phyloP scores from a whole-genome alignment of 2,888 invertebrate species.

The Chelonus formosanus region DNA sequence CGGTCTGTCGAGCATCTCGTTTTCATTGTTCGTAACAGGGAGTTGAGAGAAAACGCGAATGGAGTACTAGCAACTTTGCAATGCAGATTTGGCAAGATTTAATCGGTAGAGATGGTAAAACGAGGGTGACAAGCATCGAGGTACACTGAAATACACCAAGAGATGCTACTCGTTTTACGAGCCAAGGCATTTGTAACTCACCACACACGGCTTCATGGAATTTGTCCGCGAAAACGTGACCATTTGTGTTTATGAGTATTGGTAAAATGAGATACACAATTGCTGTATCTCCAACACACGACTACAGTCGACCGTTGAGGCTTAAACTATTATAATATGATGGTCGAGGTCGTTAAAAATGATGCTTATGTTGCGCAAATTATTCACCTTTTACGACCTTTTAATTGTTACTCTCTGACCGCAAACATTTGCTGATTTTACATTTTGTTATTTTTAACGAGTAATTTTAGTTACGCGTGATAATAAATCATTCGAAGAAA shows the following conservation, averaged over 20 bases:
- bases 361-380: not conserved
- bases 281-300: not conserved
- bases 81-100: constrained; percentile 34
- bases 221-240: constrained; percentile 30
- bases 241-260: constrained; percentile 18
- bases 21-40: constrained; percentile 25
- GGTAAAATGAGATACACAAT: constrained; percentile 27
- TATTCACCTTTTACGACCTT: constrained; percentile 16
- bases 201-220: constrained; percentile 19
- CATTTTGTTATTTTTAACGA: constrained; percentile 2
- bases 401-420: constrained; percentile 25
- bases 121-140: constrained; percentile 20
- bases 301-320: not conserved
- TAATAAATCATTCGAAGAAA: constrained; percentile 7
- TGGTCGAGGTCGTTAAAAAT: constrained; percentile 12
- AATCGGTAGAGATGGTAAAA: constrained; percentile 23
- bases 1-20: constrained; percentile 22
- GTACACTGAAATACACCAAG: constrained; percentile 22
- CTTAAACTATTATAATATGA: constrained; percentile 10
- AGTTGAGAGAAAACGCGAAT: constrained; percentile 11
- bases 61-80: constrained; percentile 21
- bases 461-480: constrained; percentile 5
- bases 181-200: constrained; percentile 30
- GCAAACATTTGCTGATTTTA: constrained; percentile 4
- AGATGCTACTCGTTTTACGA: constrained; percentile 33